Evolutionary conservation across 2,113 vertebrate species (phyloP).

Genomic region (Hyla sarda): DNA sequence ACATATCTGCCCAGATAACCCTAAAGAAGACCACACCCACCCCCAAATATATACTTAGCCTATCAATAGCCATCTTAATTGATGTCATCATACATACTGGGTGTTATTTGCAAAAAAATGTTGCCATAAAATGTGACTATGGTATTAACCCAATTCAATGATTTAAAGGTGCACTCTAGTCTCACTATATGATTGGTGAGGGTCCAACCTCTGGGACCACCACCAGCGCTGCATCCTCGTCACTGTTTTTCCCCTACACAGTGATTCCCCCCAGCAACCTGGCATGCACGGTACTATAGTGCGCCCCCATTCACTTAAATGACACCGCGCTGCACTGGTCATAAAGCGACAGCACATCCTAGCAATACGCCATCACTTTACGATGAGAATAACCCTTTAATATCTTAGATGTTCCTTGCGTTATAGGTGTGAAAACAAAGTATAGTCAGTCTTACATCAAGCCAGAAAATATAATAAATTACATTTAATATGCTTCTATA

Average conservation of each 20-base stretch:
- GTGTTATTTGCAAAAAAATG: neutral
- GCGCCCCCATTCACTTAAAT: no score
- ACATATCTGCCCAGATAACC: neutral
- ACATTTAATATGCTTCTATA: neutral
- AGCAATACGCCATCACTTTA: no score
- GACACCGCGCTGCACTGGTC: no score
- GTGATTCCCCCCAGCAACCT: no score
- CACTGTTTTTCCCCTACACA: no score
- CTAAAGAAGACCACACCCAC: neutral
- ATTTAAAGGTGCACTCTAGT: no score
- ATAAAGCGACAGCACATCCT: no score
- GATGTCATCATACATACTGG: neutral
- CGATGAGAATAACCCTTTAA: no score
- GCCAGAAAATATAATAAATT: neutral
- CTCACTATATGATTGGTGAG: no score
- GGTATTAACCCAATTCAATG: neutral
- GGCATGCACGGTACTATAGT: no score
- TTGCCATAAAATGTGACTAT: neutral
- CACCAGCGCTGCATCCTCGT: no score
- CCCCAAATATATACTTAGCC: neutral
- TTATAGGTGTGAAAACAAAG: neutral
- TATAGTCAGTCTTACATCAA: neutral
- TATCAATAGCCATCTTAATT: neutral
- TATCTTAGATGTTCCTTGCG: neutral
- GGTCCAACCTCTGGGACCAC: no score